Conservation (phyloP, 2,888 invertebrate genomes). For the Pimpla rufipes region DNA sequence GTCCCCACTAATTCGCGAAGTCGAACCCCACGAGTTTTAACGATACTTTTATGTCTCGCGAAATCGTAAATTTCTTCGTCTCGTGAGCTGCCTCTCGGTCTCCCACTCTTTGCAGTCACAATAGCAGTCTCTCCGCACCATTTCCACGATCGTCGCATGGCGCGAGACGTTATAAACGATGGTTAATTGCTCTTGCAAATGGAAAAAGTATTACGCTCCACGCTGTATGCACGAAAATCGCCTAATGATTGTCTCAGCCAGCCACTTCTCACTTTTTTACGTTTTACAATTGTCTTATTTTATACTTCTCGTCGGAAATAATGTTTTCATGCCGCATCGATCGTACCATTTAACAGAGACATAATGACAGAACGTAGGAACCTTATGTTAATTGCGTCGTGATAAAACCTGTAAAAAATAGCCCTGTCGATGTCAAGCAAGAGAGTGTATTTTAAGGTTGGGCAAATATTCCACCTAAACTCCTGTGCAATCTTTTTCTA, state of each 20-base stretch:
- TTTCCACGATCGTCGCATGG: slow-evolving; percentile 6
- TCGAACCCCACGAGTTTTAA: slow-evolving; percentile 30
- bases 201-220: slow-evolving; percentile 41
- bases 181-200: slow-evolving; percentile 42
- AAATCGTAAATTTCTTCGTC: slow-evolving; percentile 51
- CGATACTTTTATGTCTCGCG: slow-evolving; percentile 39
- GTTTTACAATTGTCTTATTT: neutral
- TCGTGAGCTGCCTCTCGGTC: slow-evolving; percentile 2
- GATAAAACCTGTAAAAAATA: neutral
- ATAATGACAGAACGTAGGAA: neutral
- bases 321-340: neutral
- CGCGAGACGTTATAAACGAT: slow-evolving; percentile 42
- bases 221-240: slow-evolving; percentile 40
- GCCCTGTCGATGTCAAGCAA: no score
- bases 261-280: slow-evolving; percentile 15
- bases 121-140: neutral
- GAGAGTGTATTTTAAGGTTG: no score
- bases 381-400: neutral
- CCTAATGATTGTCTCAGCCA: slow-evolving; percentile 31
- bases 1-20: slow-evolving; percentile 35
- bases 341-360: neutral
- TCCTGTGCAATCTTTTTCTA: no score
- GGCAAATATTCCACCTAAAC: no score
- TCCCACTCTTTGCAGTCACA: slow-evolving; percentile 4
- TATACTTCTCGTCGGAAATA: neutral